These are phyloP conservation scores for Pammene aurita DNA, from an alignment of 2,888 invertebrate species.

Conservation along the genomic window DNA sequence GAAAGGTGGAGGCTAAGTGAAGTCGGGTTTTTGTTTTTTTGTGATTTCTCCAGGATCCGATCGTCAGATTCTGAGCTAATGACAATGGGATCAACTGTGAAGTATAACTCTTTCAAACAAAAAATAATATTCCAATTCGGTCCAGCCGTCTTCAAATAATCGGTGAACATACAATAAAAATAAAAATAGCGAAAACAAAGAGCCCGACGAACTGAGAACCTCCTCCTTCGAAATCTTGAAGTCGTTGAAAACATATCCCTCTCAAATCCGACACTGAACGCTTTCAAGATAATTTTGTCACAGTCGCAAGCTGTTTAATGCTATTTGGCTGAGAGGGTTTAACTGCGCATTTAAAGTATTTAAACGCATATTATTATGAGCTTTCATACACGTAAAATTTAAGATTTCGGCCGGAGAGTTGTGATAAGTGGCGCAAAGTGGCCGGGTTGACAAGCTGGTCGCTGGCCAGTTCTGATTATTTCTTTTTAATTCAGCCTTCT, in stretches of 20 bases:
- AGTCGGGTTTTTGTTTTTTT: no score
- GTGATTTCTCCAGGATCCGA: no score
- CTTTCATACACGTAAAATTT: conserved; percentile 32
- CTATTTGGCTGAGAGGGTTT: conserved; percentile 38
- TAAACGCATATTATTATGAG: conserved; percentile 37
- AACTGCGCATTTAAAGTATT: conserved; percentile 33
- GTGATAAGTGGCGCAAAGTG: conserved; percentile 28
- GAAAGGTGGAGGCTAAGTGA: no score
- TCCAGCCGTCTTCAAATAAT: no score
- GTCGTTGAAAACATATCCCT: conserved; percentile 14
- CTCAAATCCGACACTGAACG: conserved; percentile 30
- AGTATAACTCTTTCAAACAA: no score
- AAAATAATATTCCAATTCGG: no score
- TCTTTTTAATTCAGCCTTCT: conserved; percentile 9
- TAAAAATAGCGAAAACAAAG: no score
- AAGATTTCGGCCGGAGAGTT: conserved; percentile 19
- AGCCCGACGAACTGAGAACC: no score
- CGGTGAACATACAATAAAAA: no score
- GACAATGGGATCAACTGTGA: no score
- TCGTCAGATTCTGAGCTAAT: no score
- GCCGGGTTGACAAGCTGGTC: not conserved
- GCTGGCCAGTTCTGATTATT: conserved; percentile 12
- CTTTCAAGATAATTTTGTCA: conserved; percentile 39
- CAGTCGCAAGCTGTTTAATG: conserved; percentile 38
- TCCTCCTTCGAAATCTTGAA: no score